A percentile compares a stretch with the other conserved stretches of the same genome.
Evolutionary conservation across 2,113 vertebrate species (phyloP).

Genomic region (Xenopus borealis): DNA sequence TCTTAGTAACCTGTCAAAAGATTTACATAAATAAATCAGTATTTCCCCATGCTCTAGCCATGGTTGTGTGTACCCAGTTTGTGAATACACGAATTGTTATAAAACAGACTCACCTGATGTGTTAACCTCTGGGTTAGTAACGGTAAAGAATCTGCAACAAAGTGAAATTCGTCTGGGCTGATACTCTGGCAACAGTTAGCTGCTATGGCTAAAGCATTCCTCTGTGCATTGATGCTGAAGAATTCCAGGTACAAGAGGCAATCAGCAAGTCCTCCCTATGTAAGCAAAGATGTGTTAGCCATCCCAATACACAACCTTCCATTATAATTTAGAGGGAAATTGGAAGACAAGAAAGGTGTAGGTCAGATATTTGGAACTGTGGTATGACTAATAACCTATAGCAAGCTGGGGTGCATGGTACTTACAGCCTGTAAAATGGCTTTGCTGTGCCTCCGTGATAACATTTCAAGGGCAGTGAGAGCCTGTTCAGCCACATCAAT

Average conservation of each 20-base stretch:
- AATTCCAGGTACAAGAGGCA: slow-evolving; percentile 97
- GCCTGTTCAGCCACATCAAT: slow-evolving; percentile 98
- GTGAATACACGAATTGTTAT: too few species aligned
- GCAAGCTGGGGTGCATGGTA: slow-evolving; percentile 27
- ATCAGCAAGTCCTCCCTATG: slow-evolving; percentile 90
- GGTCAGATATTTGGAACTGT: too few species aligned
- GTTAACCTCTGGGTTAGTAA: slow-evolving; percentile 95
- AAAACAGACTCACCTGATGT: slow-evolving; percentile 81
- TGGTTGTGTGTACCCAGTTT: too few species aligned
- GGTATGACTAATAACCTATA: too few species aligned
- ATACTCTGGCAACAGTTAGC: slow-evolving; percentile 99
- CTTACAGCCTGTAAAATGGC: slow-evolving; percentile 97
- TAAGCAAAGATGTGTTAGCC: not conserved
- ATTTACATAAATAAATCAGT: too few species aligned
- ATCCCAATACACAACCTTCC: too few species aligned
- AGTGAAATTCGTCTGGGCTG: slow-evolving; percentile 97
- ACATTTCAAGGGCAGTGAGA: slow-evolving; percentile 94
- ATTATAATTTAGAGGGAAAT: too few species aligned
- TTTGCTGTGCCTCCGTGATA: slow-evolving; percentile 97
- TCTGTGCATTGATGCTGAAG: slow-evolving; percentile 99
- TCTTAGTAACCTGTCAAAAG: too few species aligned
- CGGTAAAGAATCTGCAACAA: slow-evolving; percentile 95
- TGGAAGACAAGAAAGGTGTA: too few species aligned
- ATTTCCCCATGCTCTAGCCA: too few species aligned
- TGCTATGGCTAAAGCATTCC: slow-evolving; percentile 95